Evolutionary conservation across 1,140 invertebrate species (phyloP), one percentile per base, ranked within the genome.

Genomic region (Ips typographus): DNA sequence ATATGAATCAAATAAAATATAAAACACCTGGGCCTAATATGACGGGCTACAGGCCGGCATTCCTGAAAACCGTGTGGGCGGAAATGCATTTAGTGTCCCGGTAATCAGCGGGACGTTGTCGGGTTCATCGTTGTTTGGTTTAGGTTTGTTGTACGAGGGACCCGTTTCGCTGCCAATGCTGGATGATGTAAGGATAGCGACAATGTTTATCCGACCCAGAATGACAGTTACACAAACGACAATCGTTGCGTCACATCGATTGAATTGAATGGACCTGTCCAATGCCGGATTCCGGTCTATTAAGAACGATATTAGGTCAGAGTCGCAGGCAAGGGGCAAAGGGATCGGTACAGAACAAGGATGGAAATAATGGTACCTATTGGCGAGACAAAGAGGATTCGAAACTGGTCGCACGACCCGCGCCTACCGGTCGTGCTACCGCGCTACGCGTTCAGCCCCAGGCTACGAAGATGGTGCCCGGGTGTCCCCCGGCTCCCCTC

Each of bases 391-490:
- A 63, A 57, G 65, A 68, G 4, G 60, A 59, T 8, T 22, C 36
- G 58, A 68, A 69, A 63, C 59, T 69, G 67, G 67, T 69, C 67
- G 60, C 67, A 69, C 67, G 67, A 69, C 67, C 63, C 67, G 67
- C 60, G 67, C 58, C 67, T 69, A 69, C 67, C 67, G 60, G 67
- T 69, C 67, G 67, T 63, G 67, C 67, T 69, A 69, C 67, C 67
- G 67, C 40, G 67, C 67, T 69, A 69, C 67, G 60, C 67, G 49
- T 56, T 63, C 41, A 57, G 67, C 67, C 67, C 43, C 42, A 42
- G 60, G 67, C 60, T 57, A 63, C 52, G 43, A 63, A 69, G 67
- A 69, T 69, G 67, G 39, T 69, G 67, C 67, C 67, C 67, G 39
- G 52, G 47, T 60, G n/a, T 47, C 39, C 65, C 57, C 49, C 59